Evolutionary conservation across 2,797 vertebrate genomes (phyloP), one percentile per base, ranked within the genome.

Genomic region (Hybognathus amarus): DNA sequence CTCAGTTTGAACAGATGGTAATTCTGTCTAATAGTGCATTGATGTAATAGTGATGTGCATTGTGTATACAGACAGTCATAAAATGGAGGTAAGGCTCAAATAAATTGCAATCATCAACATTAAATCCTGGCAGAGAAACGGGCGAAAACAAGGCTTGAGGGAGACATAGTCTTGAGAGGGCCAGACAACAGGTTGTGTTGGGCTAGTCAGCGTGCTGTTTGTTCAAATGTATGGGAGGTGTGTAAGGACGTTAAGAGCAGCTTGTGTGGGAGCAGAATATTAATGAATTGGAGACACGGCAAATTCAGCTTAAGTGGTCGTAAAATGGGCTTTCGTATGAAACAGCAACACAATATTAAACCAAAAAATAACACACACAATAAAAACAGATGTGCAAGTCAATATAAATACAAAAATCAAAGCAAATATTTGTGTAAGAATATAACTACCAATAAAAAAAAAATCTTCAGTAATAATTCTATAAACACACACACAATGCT

Each of bases 1-100:
- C 95, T 95, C 92, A 45, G 93, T 95, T 93, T 87, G 96, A 97
- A 96, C 98, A 99, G 97, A 98, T 98, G 98, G 97, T 96, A 95
- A 96, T 96, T 95, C 96, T 88, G 94, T 95, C 95, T 97, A 98
- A 97, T 97, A 97, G 97, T 92, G 94, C 95, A 93, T 95, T 94
- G 93, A 95, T 96, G 96, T 97, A 95, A 96, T 95, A 96, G 95
- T 94, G 93, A 88, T 89, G 90, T 90, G 89, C 83, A 84, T 83
- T 96, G 95, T 96, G 95, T 96, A 96, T 96, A 96, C 94, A 96
- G 95, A 95, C 94, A 94, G 95, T 95, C 95, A 95, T 96, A 96
- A 96, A 96, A 95, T 93, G 94, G 94, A 95, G 94, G 96, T 95
- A 96, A 95, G 93, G 94, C 96, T 95, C 93, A 95, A 96, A 96